These are phyloP conservation scores for Bolinopsis microptera DNA, from an alignment of 37 sponge, comb jelly and placozoan species.

Conservation along the genomic window DNA sequence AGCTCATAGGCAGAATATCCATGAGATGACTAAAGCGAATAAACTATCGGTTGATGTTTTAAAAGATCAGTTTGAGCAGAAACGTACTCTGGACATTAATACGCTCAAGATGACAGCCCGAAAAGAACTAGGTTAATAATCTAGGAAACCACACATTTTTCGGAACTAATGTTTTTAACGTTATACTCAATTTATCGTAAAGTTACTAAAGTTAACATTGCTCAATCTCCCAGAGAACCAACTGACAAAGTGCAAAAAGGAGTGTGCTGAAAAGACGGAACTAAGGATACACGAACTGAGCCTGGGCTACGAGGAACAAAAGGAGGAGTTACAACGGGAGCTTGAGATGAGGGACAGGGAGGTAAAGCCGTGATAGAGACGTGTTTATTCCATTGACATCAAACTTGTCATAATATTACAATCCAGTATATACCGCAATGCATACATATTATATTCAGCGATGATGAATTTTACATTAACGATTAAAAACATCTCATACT, in stretches of 20 bases:
- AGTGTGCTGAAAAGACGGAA: background rate
- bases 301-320: constrained; percentile 67
- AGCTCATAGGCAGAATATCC: constrained; percentile 60
- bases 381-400: too few relatives aligned
- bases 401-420: too few relatives aligned
- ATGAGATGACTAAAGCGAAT: constrained; percentile 70
- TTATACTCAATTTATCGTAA: too few relatives aligned
- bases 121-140: constrained; percentile 48
- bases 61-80: constrained; percentile 69
- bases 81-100: constrained; percentile 49
- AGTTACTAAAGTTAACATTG: too few relatives aligned
- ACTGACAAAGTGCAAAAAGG: background rate
- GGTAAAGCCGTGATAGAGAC: background rate
- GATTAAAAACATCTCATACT: too few relatives aligned
- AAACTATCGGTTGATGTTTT: constrained; percentile 70
- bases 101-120: background rate
- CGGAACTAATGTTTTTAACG: too few relatives aligned
- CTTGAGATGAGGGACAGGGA: constrained; percentile 62
- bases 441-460: too few relatives aligned
- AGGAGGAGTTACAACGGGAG: constrained; percentile 63
- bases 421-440: too few relatives aligned
- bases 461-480: too few relatives aligned
- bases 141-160: too few relatives aligned
- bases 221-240: constrained; percentile 42
- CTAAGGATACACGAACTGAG: constrained; percentile 35